Evolutionary conservation across 2,797 vertebrate species (phyloP).

Genomic region (Taenioides sp.): DNA sequence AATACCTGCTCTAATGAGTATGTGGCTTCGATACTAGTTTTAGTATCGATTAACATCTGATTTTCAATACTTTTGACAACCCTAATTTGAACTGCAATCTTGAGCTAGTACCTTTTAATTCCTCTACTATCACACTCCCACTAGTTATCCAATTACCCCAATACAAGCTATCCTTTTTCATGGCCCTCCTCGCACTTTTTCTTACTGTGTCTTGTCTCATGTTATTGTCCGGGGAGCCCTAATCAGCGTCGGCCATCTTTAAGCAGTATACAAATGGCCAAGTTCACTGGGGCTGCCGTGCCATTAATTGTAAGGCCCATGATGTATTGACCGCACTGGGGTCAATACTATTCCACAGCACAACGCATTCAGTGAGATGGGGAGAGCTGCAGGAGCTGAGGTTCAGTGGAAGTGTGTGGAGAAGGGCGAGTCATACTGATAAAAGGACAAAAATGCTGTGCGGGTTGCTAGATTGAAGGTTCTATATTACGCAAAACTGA

Average conservation of each 20-base stretch:
- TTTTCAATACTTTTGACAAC: too few species aligned
- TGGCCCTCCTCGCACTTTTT: slow-evolving; percentile 6
- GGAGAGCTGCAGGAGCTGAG: slow-evolving; percentile 23
- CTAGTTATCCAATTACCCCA: background rate
- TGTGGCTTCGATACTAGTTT: too few species aligned
- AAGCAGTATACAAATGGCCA: slow-evolving; percentile 59
- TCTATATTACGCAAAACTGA: too few species aligned
- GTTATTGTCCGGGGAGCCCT: slow-evolving; percentile 28
- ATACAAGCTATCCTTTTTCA: too few species aligned
- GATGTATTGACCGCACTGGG: slow-evolving; percentile 67
- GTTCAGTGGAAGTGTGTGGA: slow-evolving; percentile 40
- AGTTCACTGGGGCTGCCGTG: slow-evolving; percentile 60
- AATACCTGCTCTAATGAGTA: too few species aligned
- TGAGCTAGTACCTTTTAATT: too few species aligned
- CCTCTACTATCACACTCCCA: background rate
- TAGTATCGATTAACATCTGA: too few species aligned
- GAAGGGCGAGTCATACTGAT: slow-evolving; percentile 30
- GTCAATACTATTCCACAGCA: slow-evolving; percentile 61
- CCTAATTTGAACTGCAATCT: too few species aligned
- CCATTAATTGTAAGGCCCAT: slow-evolving; percentile 69
- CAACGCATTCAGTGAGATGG: slow-evolving; percentile 35
- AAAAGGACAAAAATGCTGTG: background rate
- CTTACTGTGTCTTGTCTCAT: background rate
- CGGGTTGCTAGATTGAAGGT: too few species aligned
- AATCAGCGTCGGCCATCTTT: slow-evolving; percentile 39